Evolutionary conservation across 2,113 vertebrate species (phyloP), one percentile per base, ranked within the genome.

Genomic region (Paradisaea rubra): DNA sequence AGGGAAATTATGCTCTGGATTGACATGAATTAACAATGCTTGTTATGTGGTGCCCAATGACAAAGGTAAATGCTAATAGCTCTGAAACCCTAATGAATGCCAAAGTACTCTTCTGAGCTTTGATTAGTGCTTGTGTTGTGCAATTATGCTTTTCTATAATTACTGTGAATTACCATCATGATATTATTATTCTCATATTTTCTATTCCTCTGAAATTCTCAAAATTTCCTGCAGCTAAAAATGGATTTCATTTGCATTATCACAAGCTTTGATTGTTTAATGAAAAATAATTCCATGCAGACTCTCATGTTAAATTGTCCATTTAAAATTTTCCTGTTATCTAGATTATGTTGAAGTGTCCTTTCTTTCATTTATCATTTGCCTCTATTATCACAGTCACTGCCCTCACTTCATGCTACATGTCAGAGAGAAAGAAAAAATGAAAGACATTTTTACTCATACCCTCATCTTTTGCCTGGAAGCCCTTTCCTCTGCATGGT

Each of bases 211-310:
- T 77, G 79, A 88, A 96, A 96, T 96, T 95, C 80, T 85, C 49
- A 80, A 78, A 92, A 92, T 95, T 96, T 89, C 91, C 95, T 94
- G 94, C 91, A 96, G 93, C 83, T 94, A 96, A 95, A 97, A 97
- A 95, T 94, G 96, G 94, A 94, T 94, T 97, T 94, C 88, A 98
- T 97, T 97, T 98, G 94, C 93, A 95, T 97, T 96, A 95, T 83
- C 96, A 88, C 86, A 87, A 91, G 93, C 74, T 95, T 95, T 94
- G 93, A 97, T 91, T 95, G 93, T 93, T 96, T 97, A 89, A 96
- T 93, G 89, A 89, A 95, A 97, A 97, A 92, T 95, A 91, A 96
- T 90, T 94, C 63, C 65, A 85, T 85, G 84, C 78, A 91, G 71
- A 90, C 94, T 82, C 87, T 82, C 73, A 49, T 65, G 76, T 44